Conservation (phyloP, 2,797 vertebrate species). For the Cuculus canorus region DNA sequence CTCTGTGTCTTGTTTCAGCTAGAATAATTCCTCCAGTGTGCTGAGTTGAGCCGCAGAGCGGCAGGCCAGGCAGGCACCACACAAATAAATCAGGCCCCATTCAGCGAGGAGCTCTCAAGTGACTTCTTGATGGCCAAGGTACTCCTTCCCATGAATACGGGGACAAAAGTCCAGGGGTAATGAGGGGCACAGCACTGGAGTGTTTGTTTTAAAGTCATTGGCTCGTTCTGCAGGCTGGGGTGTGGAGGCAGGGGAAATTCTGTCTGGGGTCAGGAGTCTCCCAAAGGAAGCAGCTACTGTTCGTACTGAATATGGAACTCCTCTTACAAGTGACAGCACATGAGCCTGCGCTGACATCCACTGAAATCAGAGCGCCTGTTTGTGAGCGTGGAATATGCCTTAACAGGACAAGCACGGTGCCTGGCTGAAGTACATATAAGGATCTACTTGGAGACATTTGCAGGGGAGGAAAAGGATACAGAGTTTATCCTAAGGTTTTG, state of each 20-base stretch:
- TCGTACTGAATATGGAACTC: neutral
- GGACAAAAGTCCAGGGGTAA: slow-evolving; percentile 34
- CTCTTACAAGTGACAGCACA: neutral
- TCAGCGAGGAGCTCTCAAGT: neutral
- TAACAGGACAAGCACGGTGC: accelerated
- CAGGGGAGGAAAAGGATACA: neutral
- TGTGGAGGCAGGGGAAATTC: neutral
- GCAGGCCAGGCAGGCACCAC: neutral
- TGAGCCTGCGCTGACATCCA: neutral
- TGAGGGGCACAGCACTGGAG: neutral
- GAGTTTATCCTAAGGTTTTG: neutral
- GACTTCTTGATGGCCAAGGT: neutral
- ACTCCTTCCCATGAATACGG: slow-evolving; percentile 51
- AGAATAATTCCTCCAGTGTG: neutral
- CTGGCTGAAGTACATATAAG: neutral
- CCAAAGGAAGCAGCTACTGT: neutral
- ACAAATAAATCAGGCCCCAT: neutral
- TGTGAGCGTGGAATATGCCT: neutral
- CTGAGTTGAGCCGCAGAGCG: neutral
- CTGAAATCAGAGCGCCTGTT: neutral
- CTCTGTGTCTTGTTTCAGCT: neutral
- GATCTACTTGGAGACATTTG: accelerated
- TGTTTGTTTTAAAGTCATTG: slow-evolving; percentile 57
- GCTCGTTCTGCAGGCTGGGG: slow-evolving; percentile 5
- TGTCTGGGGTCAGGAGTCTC: slow-evolving; percentile 26